Evolutionary conservation across 2,888 invertebrate genomes (phyloP).

Genomic region (Tipula lateralis): DNA sequence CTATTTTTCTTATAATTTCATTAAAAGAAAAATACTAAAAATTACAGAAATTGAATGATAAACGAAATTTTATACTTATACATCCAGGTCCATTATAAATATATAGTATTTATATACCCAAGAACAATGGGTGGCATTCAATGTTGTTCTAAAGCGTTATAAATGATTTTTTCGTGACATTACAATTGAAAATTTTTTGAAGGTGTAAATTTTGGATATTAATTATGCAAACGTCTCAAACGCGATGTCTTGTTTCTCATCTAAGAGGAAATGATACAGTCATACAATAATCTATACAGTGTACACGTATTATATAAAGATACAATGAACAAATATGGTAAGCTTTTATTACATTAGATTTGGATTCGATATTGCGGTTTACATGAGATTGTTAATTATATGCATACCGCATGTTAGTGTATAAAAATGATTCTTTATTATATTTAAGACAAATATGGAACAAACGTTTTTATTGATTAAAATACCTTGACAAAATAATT

Average conservation of each 20-base stretch:
- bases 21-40: neutral
- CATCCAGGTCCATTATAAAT: neutral
- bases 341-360: neutral
- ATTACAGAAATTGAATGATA: neutral
- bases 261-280: neutral
- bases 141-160: neutral
- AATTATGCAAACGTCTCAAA: neutral
- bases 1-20: no score
- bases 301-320: neutral
- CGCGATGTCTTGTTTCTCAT: neutral
- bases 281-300: neutral
- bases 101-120: neutral
- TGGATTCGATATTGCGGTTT: neutral
- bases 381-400: neutral
- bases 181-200: neutral
- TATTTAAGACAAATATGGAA: neutral
- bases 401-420: neutral
- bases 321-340: neutral
- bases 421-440: neutral
- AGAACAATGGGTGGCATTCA: neutral
- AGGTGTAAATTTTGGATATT: conserved; percentile 11
- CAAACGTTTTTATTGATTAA: neutral
- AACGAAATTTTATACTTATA: neutral
- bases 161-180: conserved; percentile 8
- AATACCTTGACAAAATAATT: neutral